A percentile compares a stretch with the other conserved stretches of the same genome.
Evolutionary conservation across 2,797 vertebrate species (phyloP).

Genomic region (Falco peregrinus): DNA sequence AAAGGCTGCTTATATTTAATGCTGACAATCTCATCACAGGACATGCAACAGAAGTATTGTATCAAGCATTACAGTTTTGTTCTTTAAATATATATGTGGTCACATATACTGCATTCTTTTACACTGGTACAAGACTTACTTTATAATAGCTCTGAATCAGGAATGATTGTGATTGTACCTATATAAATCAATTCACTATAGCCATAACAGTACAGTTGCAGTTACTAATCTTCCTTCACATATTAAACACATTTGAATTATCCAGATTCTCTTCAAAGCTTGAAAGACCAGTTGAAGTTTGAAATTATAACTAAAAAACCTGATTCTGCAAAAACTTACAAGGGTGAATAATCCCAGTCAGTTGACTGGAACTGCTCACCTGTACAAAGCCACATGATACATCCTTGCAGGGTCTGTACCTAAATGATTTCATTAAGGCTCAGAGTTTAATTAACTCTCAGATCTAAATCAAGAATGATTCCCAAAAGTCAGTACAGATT

Average conservation of each 20-base stretch:
- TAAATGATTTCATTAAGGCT: neutral
- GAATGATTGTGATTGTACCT: neutral
- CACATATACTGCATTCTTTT: neutral
- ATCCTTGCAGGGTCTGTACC: neutral
- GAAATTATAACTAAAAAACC: neutral
- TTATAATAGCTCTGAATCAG: neutral
- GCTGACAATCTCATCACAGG: neutral
- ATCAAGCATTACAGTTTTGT: neutral
- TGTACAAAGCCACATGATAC: neutral
- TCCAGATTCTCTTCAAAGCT: neutral
- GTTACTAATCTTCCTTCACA: neutral
- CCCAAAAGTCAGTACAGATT: neutral
- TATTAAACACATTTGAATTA: neutral
- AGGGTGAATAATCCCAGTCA: neutral
- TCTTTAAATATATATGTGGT: neutral
- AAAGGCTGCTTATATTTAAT: neutral
- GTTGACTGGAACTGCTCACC: neutral
- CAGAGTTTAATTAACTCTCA: conserved; percentile 38
- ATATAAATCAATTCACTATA: neutral
- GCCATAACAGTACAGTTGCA: neutral
- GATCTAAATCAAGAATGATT: conserved; percentile 8
- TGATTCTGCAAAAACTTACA: neutral
- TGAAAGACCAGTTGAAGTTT: neutral
- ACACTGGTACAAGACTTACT: neutral
- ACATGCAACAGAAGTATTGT: neutral